These are phyloP conservation scores for Chrysolina oricalcia DNA, from an alignment of 2,888 invertebrate species.

Conservation along the genomic window DNA sequence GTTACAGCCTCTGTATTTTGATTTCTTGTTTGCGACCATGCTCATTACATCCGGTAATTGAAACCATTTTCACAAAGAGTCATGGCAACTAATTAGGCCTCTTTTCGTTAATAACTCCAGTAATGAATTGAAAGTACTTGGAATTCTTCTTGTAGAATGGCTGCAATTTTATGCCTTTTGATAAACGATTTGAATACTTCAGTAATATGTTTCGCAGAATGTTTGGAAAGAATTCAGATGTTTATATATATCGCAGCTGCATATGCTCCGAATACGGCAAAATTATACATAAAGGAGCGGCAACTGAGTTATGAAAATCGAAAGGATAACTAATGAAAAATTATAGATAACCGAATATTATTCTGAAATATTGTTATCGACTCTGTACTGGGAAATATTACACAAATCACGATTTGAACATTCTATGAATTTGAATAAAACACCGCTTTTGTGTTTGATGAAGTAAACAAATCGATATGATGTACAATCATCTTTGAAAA, in stretches of 20 bases:
- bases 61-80: not conserved
- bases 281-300: slow-evolving; percentile 23
- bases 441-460: too few species aligned
- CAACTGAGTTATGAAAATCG: slow-evolving; percentile 9
- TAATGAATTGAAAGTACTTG: slow-evolving; percentile 17
- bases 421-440: too few species aligned
- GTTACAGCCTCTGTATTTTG: too few species aligned
- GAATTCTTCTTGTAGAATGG: slow-evolving; percentile 14
- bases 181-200: slow-evolving; percentile 25
- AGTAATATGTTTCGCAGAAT: slow-evolving; percentile 23
- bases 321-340: not conserved
- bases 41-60: not conserved
- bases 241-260: slow-evolving; percentile 32
- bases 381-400: not conserved
- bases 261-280: slow-evolving; percentile 30
- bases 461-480: too few species aligned
- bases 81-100: not conserved
- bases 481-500: too few species aligned
- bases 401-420: too few species aligned
- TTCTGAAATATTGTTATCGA: not conserved
- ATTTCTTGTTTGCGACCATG: too few species aligned
- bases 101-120: not conserved
- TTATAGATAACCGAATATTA: not conserved
- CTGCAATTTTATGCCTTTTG: slow-evolving; percentile 22
- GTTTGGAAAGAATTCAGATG: slow-evolving; percentile 29